Conservation (phyloP, 2,888 invertebrate species). For the Brachylomia viminalis region DNA sequence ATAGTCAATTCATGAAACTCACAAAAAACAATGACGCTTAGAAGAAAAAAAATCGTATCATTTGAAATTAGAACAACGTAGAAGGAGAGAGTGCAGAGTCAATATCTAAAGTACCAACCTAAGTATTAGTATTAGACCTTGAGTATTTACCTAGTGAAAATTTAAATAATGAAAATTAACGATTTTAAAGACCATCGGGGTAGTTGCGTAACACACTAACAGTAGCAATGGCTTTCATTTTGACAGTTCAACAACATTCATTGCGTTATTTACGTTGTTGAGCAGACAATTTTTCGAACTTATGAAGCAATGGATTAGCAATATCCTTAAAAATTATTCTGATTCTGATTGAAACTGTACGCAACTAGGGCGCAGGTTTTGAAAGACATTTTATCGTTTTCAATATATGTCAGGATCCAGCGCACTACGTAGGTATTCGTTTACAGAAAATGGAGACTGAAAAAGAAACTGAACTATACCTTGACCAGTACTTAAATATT, state of each 20-base stretch:
- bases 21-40: not conserved
- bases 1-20: too few relatives aligned
- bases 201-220: too few relatives aligned
- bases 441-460: not conserved
- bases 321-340: too few relatives aligned
- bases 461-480: not conserved
- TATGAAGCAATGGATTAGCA: too few relatives aligned
- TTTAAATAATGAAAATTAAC: too few relatives aligned
- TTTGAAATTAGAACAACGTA: constrained; percentile 10
- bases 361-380: not conserved
- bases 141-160: not conserved
- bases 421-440: not conserved
- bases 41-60: not conserved
- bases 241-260: too few relatives aligned
- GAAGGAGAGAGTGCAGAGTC: not conserved
- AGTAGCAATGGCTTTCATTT: too few relatives aligned
- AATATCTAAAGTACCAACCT: not conserved
- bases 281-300: too few relatives aligned
- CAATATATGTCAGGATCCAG: not conserved
- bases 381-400: not conserved
- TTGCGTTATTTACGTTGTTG: too few relatives aligned
- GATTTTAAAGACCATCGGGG: not conserved
- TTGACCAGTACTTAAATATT: not conserved
- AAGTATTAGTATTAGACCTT: too few relatives aligned
- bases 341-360: too few relatives aligned